Conservation (phyloP, 37 sponge, comb jelly and placozoan genomes). For the Haliclona indistincta region DNA sequence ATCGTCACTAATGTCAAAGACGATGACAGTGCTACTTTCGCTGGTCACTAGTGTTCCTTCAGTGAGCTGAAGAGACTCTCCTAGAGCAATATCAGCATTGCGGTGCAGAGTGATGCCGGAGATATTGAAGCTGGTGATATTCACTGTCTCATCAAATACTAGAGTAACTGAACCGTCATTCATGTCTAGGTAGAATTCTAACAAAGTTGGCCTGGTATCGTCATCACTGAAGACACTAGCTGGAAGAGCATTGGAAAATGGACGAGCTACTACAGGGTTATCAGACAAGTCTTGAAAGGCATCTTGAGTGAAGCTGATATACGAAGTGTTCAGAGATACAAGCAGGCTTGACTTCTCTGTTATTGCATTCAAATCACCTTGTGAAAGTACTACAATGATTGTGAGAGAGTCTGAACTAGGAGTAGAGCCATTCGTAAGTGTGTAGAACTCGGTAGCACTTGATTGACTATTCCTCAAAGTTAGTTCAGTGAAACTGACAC, state of each 20-base stretch:
- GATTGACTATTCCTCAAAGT: slow-evolving; percentile 50
- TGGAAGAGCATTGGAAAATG: slow-evolving; percentile 34
- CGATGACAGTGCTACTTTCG: slow-evolving; percentile 35
- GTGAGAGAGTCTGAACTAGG: slow-evolving; percentile 53
- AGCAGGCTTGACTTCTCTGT: slow-evolving; percentile 47
- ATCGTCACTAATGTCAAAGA: slow-evolving; percentile 25
- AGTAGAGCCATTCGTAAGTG: slow-evolving; percentile 59
- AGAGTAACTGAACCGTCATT: slow-evolving; percentile 55
- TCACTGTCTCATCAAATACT: slow-evolving; percentile 75
- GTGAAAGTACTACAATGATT: slow-evolving; percentile 56
- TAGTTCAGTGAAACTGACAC: slow-evolving; percentile 41
- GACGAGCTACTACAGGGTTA: slow-evolving; percentile 46
- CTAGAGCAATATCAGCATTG: slow-evolving; percentile 1
- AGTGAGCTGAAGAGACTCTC: slow-evolving; percentile 26
- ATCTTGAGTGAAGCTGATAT: slow-evolving; percentile 39
- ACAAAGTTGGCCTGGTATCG: slow-evolving; percentile 60
- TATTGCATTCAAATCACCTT: slow-evolving; percentile 69
- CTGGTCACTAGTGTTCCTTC: slow-evolving; percentile 52
- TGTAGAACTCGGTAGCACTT: slow-evolving; percentile 49
- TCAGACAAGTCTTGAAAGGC: slow-evolving; percentile 73
- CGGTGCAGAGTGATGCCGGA: slow-evolving; percentile 61
- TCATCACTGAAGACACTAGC: slow-evolving; percentile 52
- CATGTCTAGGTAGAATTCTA: slow-evolving; percentile 77
- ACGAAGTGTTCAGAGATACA: slow-evolving; percentile 59
- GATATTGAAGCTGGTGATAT: slow-evolving; percentile 65